Conservation (phyloP, 2,888 invertebrate species). For the Geophilus truncorum region DNA sequence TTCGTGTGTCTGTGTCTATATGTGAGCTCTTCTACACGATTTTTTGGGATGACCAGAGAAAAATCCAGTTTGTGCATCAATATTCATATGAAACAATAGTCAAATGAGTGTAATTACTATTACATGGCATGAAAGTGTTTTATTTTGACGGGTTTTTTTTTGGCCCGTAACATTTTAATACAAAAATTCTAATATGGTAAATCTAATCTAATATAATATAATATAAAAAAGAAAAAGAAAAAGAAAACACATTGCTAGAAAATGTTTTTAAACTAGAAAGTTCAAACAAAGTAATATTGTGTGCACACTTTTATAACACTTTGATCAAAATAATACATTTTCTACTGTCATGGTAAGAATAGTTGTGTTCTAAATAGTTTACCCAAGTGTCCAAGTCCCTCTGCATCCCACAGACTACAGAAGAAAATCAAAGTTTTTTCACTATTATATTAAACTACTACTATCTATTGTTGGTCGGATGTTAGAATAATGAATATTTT, state of each 20-base stretch:
- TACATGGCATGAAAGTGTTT: slow-evolving; percentile 13
- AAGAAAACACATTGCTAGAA: neutral
- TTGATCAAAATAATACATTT: slow-evolving; percentile 13
- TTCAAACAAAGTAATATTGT: neutral
- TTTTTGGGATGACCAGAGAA: slow-evolving; percentile 25
- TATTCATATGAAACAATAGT: slow-evolving; percentile 23
- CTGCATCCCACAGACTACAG: slow-evolving; percentile 33
- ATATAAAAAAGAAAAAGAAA: no score
- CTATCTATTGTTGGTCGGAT: slow-evolving; percentile 32
- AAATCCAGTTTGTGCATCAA: slow-evolving; percentile 27
- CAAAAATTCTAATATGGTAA: neutral
- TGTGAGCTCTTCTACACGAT: slow-evolving; percentile 34
- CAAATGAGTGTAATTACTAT: slow-evolving; percentile 19
- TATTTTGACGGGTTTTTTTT: slow-evolving; percentile 15
- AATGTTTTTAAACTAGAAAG: neutral
- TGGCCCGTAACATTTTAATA: neutral
- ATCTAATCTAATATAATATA: no score
- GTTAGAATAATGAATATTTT: slow-evolving; percentile 33
- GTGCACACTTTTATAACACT: neutral
- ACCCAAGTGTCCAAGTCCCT: slow-evolving; percentile 28
- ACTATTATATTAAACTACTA: slow-evolving; percentile 27
- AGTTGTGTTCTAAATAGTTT: slow-evolving; percentile 25
- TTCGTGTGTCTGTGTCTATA: slow-evolving; percentile 31
- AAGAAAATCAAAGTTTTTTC: slow-evolving; percentile 33
- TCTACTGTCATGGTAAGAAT: slow-evolving; percentile 9